phyloP scores from a whole-genome alignment of 2,797 vertebrate genomes.

The Oryzias sinensis region DNA sequence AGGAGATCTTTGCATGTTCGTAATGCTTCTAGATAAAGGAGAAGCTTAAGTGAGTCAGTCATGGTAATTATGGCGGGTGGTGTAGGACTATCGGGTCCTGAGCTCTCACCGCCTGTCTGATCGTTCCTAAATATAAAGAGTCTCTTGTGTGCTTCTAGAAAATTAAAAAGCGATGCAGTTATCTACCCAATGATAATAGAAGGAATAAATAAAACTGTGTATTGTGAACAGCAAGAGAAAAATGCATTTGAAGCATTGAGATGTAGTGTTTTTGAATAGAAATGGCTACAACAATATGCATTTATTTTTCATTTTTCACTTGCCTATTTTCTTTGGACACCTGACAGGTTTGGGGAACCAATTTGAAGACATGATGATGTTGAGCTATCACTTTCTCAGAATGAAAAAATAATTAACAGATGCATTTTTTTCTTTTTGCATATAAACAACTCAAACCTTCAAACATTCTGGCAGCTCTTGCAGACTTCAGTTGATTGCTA shows the following conservation, averaged over 20 bases:
- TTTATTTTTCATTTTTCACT: too few relatives aligned
- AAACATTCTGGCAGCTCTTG: too few relatives aligned
- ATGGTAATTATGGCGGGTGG: constrained; percentile 71
- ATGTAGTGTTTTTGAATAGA: constrained; percentile 6
- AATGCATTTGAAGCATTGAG: constrained; percentile 47
- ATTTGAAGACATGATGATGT: too few relatives aligned
- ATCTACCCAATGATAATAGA: constrained; percentile 69
- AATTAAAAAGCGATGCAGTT: constrained; percentile 73
- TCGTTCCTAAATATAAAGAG: constrained; percentile 63
- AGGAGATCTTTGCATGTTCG: constrained; percentile 57
- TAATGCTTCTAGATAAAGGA: constrained; percentile 64
- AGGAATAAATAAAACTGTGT: constrained; percentile 60
- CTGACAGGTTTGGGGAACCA: too few relatives aligned
- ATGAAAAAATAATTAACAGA: too few relatives aligned
- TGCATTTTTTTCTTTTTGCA: too few relatives aligned
- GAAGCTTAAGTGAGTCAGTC: constrained; percentile 76
- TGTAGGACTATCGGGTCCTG: constrained; percentile 69
- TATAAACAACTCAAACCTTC: too few relatives aligned
- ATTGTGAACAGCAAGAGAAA: constrained; percentile 59
- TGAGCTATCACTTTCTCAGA: too few relatives aligned
- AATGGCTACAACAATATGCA: too few relatives aligned
- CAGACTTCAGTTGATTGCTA: too few relatives aligned
- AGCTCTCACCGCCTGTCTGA: constrained; percentile 57
- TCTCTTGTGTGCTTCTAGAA: constrained; percentile 62
- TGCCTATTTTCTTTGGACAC: too few relatives aligned